These are phyloP conservation scores for Saimiri boliviensis DNA, from an alignment of 2,113 vertebrate species.

Conservation along the genomic window DNA sequence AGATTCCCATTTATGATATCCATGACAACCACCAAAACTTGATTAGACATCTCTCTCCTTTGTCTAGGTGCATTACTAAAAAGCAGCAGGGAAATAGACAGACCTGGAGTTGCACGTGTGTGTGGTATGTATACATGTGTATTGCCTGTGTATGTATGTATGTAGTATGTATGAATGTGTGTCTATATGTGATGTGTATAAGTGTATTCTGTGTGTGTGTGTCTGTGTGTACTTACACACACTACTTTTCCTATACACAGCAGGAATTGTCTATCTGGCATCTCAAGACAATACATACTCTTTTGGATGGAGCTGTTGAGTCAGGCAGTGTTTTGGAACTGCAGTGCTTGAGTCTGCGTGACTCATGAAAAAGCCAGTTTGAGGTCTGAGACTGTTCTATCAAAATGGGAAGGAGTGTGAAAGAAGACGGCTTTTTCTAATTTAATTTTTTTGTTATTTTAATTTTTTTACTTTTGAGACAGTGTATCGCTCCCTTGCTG, in stretches of 20 bases:
- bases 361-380: conserved; percentile 17
- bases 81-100: not conserved
- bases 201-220: not conserved
- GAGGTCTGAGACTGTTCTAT: not conserved
- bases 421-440: not conserved
- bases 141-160: not conserved
- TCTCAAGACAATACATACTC: conserved; percentile 1
- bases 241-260: not conserved
- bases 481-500: too few relatives aligned
- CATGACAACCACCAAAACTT: not conserved
- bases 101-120: not conserved
- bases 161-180: not conserved
- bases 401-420: not conserved
- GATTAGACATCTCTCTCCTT: not conserved
- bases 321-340: not conserved
- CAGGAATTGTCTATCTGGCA: conserved; percentile 47
- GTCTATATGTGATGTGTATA: not conserved
- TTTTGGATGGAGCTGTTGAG: not conserved
- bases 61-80: not conserved
- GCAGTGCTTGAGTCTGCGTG: not conserved
- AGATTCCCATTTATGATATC: not conserved
- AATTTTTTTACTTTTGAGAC: too few relatives aligned
- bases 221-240: not conserved
- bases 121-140: not conserved
- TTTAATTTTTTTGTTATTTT: not conserved